Conservation (phyloP, 2,797 vertebrate species). For the Eidolon dupreanum region DNA sequence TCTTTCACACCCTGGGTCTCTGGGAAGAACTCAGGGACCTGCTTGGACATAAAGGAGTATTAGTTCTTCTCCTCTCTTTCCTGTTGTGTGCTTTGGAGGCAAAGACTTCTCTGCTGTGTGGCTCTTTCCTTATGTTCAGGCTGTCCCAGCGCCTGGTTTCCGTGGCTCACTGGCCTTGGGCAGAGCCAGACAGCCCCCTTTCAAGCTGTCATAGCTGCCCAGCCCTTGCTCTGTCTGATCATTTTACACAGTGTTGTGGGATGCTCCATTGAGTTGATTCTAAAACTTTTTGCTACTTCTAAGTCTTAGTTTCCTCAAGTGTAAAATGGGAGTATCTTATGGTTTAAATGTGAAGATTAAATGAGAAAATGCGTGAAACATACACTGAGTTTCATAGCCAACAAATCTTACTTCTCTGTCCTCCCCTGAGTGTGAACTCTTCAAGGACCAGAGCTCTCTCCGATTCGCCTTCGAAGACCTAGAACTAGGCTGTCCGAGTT, state of each 20-base stretch:
- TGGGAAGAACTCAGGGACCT: not conserved
- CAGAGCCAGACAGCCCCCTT: not conserved
- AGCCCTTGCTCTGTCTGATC: fast-evolving
- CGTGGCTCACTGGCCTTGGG: fast-evolving
- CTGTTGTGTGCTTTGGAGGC: not conserved
- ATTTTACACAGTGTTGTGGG: not conserved
- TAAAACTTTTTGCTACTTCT: not conserved
- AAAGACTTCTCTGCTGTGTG: not conserved
- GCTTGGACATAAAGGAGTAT: not conserved
- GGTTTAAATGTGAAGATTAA: not conserved
- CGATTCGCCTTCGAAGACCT: not conserved
- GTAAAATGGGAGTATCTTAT: not conserved
- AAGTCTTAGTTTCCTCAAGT: not conserved
- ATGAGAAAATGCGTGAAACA: not conserved
- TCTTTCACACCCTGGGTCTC: not conserved
- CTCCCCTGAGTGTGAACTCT: not conserved
- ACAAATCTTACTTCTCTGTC: not conserved
- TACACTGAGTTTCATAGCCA: not conserved
- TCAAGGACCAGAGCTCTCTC: not conserved
- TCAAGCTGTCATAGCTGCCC: not conserved
- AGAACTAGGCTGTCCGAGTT: not conserved
- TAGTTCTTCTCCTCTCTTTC: not conserved
- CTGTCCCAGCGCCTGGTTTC: not conserved
- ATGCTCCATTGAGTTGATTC: not conserved
- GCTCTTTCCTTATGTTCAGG: not conserved